Percentiles rank a stretch among this genome's conserved stretches.
These are phyloP conservation scores for Polyommatus icarus DNA, from an alignment of 2,888 invertebrate genomes.

Conservation along the genomic window DNA sequence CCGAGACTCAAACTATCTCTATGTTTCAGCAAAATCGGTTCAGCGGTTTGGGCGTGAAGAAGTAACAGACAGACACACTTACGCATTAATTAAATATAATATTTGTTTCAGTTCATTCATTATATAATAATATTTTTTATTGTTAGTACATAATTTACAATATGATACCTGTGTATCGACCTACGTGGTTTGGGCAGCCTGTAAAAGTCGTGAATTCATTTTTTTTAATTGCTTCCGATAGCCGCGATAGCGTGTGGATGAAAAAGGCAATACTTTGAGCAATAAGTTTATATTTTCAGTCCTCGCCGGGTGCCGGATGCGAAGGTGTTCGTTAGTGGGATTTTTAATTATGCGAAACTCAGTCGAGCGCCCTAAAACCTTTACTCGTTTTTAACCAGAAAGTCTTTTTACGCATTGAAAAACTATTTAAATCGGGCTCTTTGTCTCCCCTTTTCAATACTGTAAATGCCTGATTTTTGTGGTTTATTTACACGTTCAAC, in stretches of 20 bases:
- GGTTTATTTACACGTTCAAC: not conserved
- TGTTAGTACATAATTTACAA: no score
- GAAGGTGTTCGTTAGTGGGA: slow-evolving; percentile 61
- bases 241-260: slow-evolving; percentile 11
- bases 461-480: not conserved
- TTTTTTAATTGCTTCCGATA: slow-evolving; percentile 33
- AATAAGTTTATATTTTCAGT: slow-evolving; percentile 27
- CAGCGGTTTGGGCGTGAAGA: no score
- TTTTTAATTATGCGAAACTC: slow-evolving; percentile 65
- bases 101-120: no score
- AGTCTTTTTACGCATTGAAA: not conserved
- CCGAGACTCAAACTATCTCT: no score
- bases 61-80: no score
- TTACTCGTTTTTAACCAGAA: slow-evolving; percentile 36
- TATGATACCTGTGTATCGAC: not conserved
- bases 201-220: not conserved
- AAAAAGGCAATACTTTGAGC: slow-evolving; percentile 31
- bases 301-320: slow-evolving; percentile 48
- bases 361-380: slow-evolving; percentile 42
- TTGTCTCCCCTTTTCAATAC: not conserved
- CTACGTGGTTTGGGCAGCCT: not conserved
- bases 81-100: no score
- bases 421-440: slow-evolving; percentile 1
- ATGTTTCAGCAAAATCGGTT: no score
- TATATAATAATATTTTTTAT: no score